These are phyloP conservation scores for Hydropotes inermis DNA, from an alignment of 2,113 vertebrate genomes.

Conservation along the genomic window DNA sequence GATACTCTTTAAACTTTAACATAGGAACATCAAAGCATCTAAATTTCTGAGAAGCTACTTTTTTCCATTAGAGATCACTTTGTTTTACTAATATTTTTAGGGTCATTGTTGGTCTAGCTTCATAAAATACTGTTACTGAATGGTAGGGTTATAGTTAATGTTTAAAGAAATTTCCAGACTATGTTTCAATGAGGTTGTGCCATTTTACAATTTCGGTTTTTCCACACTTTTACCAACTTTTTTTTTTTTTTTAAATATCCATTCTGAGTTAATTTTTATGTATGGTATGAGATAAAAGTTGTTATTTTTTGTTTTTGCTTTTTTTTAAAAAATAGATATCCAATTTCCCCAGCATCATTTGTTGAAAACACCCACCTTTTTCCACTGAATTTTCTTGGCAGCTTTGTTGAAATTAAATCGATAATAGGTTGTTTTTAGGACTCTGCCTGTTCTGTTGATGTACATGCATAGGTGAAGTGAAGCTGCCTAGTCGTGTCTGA, in stretches of 20 bases:
- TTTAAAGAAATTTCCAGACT: neutral
- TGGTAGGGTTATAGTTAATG: neutral
- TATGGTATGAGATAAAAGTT: neutral
- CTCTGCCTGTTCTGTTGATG: neutral
- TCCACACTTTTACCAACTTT: neutral
- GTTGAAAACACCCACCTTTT: neutral
- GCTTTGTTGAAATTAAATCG: neutral
- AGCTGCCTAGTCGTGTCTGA: neutral
- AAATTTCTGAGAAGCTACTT: neutral
- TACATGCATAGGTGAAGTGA: neutral
- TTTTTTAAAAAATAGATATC: neutral
- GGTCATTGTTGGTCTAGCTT: neutral
- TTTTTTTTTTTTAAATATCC: neutral
- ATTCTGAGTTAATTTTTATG: slow-evolving; percentile 27
- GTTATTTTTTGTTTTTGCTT: neutral
- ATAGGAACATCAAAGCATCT: neutral
- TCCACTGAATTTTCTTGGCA: neutral
- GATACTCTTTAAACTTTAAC: neutral
- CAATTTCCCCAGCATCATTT: neutral
- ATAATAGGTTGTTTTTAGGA: neutral
- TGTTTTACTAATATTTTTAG: neutral
- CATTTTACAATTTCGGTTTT: neutral
- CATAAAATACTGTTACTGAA: neutral
- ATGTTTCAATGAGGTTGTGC: neutral
- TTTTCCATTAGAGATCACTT: neutral